Conservation (phyloP, 2,888 invertebrate species). For the Antitype chi region DNA sequence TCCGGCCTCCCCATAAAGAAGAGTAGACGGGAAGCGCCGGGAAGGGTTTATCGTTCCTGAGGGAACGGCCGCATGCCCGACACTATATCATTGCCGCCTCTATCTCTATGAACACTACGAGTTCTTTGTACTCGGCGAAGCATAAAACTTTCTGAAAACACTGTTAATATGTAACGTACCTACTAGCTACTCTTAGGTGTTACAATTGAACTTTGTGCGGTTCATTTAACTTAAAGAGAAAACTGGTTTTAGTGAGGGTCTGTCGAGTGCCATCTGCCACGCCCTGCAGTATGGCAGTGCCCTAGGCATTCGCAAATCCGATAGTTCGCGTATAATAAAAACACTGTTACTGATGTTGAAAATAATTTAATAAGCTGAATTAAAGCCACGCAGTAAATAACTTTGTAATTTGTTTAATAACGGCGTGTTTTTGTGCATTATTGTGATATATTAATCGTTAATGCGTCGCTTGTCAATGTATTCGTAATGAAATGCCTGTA, state of each 20-base stretch:
- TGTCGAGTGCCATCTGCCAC: slow-evolving; percentile 13
- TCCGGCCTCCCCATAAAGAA: slow-evolving; percentile 90
- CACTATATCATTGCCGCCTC: slow-evolving; percentile 90
- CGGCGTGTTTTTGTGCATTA: slow-evolving; percentile 76
- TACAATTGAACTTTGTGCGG: slow-evolving; percentile 67
- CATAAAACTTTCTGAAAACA: slow-evolving; percentile 82
- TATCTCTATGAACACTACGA: slow-evolving; percentile 83
- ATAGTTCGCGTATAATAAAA: slow-evolving; percentile 42
- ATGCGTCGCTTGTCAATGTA: slow-evolving; percentile 82
- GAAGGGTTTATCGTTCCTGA: slow-evolving; percentile 90
- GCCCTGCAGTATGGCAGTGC: background rate
- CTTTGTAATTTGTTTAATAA: slow-evolving; percentile 71
- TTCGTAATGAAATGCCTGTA: slow-evolving; percentile 78
- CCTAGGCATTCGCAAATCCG: slow-evolving; percentile 32
- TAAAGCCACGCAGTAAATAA: slow-evolving; percentile 66
- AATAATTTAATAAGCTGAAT: slow-evolving; percentile 67
- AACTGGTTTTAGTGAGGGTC: slow-evolving; percentile 34
- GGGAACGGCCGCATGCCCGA: slow-evolving; percentile 87
- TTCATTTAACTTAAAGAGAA: slow-evolving; percentile 66
- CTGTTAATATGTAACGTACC: slow-evolving; percentile 76
- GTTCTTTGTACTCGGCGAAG: slow-evolving; percentile 81
- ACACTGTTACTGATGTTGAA: slow-evolving; percentile 42
- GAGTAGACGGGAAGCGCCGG: slow-evolving; percentile 88
- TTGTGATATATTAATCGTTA: slow-evolving; percentile 79
- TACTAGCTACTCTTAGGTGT: slow-evolving; percentile 48